Conservation (phyloP, 1,140 invertebrate genomes). For the Zeugodacus cucurbitae region DNA sequence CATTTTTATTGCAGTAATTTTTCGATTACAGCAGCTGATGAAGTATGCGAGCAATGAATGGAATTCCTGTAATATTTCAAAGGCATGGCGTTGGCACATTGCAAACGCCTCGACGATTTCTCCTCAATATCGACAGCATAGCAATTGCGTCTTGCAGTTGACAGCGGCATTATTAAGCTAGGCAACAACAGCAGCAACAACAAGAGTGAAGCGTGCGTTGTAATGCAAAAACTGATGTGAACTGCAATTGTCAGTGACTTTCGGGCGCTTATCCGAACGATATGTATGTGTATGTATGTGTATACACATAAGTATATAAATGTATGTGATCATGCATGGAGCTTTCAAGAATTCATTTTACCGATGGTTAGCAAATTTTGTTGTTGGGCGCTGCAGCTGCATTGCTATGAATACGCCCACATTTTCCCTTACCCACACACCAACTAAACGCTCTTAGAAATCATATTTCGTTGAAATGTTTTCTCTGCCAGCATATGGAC, state of each 20-base stretch:
- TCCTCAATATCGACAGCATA: not conserved
- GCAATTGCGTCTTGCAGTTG: slow-evolving; percentile 10
- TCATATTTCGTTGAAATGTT: not conserved
- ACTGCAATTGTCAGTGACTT: not conserved
- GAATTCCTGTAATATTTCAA: slow-evolving; percentile 15
- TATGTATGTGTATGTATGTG: not conserved
- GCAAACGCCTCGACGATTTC: slow-evolving; percentile 33
- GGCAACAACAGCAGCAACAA: not conserved
- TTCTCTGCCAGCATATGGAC: not conserved
- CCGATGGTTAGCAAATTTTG: not conserved
- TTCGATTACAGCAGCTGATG: slow-evolving; percentile 6
- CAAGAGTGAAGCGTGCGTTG: not conserved
- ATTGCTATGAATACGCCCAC: not conserved
- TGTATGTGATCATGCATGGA: not conserved
- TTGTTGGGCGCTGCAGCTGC: not conserved
- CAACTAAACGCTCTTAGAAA: not conserved
- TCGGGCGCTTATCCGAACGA: too few relatives aligned
- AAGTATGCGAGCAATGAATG: not conserved
- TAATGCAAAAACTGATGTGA: not conserved
- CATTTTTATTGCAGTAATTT: not conserved
- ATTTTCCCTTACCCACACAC: not conserved
- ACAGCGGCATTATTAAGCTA: slow-evolving; percentile 20
- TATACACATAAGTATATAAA: not conserved
- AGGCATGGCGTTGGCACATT: slow-evolving; percentile 7
- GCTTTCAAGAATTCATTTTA: not conserved